phyloP scores from a whole-genome alignment of 35 echinoderm and acorn worm genomes.

The Eucidaris tribuloides region DNA sequence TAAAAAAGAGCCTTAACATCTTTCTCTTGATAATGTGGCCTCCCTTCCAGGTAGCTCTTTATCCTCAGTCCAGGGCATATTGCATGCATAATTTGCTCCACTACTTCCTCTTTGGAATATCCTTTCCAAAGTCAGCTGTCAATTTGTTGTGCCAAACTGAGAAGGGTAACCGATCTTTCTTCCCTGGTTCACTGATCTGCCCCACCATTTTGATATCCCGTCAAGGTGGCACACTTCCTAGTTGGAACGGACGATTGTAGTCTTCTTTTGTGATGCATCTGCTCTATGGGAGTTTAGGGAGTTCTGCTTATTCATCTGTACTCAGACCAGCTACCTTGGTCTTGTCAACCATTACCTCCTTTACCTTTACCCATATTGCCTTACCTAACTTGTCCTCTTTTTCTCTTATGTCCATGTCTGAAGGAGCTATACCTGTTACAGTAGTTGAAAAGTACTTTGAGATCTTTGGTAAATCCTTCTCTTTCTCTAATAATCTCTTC shows the following conservation, averaged over 20 bases:
- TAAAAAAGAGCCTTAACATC: background rate
- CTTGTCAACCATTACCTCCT: background rate
- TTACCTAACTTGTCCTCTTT: background rate
- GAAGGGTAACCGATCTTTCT: constrained; percentile 36
- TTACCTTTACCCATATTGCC: background rate
- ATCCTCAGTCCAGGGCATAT: constrained; percentile 7
- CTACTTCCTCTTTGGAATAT: constrained; percentile 8
- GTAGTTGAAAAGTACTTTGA: too few relatives aligned
- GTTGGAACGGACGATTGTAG: background rate
- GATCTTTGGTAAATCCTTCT: too few relatives aligned
- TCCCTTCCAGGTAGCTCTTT: background rate
- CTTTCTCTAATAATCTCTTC: too few relatives aligned
- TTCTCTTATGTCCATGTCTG: too few relatives aligned
- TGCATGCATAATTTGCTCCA: constrained; percentile 26
- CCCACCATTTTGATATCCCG: constrained; percentile 46
- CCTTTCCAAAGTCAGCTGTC: constrained; percentile 16
- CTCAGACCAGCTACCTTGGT: background rate
- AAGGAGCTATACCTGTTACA: too few relatives aligned
- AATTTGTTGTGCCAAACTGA: constrained; percentile 30
- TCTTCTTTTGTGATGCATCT: background rate
- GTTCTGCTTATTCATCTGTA: background rate
- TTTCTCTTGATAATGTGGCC: constrained; percentile 2
- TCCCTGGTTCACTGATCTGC: constrained; percentile 54
- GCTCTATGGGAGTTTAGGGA: background rate
- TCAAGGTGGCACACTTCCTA: background rate